Conservation (phyloP, 1,140 invertebrate genomes). For the Meloidogyne floridensis region DNA sequence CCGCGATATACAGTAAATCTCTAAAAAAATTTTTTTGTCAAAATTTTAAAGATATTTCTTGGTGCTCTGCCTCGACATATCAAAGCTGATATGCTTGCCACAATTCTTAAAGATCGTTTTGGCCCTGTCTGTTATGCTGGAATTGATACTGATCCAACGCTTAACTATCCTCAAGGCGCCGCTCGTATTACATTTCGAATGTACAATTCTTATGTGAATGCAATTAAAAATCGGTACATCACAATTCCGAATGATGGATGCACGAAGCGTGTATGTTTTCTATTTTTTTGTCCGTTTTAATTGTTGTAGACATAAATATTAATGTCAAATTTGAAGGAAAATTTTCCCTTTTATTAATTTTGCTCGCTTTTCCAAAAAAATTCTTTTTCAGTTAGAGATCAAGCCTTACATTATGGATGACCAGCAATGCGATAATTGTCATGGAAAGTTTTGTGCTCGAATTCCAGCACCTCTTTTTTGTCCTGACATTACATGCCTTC, state of each 20-base stretch:
- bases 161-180: slow-evolving; percentile 98
- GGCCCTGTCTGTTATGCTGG: slow-evolving; percentile 88
- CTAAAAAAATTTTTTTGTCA: background rate
- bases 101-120: slow-evolving; percentile 78
- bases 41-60: slow-evolving; percentile 76
- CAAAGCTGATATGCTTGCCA: slow-evolving; percentile 77
- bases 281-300: slow-evolving; percentile 93
- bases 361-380: slow-evolving; percentile 3
- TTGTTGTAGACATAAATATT: slow-evolving; percentile 76
- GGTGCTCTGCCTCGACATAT: slow-evolving; percentile 95
- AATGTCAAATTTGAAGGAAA: no score
- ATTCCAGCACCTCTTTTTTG: slow-evolving; percentile 96
- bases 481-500: slow-evolving; percentile 93
- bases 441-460: slow-evolving; percentile 77
- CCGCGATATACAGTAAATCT: background rate
- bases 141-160: slow-evolving; percentile 97
- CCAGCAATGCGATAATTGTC: slow-evolving; percentile 98
- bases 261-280: slow-evolving; percentile 12
- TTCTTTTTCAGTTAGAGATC: slow-evolving; percentile 76
- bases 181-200: slow-evolving; percentile 96
- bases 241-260: slow-evolving; percentile 73
- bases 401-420: slow-evolving; percentile 99
- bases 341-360: background rate
- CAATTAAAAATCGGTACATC: slow-evolving; percentile 15
- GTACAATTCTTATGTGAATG: slow-evolving; percentile 70